Evolutionary conservation across 1,140 invertebrate genomes (phyloP).

Genomic region (Aphidius gifuensis): DNA sequence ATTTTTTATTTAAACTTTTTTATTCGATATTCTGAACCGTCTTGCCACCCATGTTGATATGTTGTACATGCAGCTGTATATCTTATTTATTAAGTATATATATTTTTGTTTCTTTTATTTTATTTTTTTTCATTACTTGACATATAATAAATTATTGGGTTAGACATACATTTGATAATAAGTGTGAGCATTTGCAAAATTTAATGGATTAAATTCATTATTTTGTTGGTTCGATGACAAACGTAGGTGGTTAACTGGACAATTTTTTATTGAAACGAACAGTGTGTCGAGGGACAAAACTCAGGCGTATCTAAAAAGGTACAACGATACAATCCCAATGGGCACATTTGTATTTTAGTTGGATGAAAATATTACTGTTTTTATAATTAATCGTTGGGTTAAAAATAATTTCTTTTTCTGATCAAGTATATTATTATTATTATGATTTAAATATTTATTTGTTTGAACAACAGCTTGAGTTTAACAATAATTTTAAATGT

Average conservation of each 20-base stretch:
- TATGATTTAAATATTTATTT: not conserved
- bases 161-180: too few relatives aligned
- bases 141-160: too few relatives aligned
- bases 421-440: not conserved
- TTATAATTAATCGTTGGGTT: constrained; percentile 34
- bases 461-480: not conserved
- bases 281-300: not conserved
- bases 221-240: constrained; percentile 32
- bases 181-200: too few relatives aligned
- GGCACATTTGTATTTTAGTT: constrained; percentile 40
- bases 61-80: constrained; percentile 10
- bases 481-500: too few relatives aligned
- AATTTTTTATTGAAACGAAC: constrained; percentile 20
- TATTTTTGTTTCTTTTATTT: constrained; percentile 10
- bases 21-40: constrained; percentile 18
- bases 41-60: constrained; percentile 16
- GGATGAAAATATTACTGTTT: constrained; percentile 34
- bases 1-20: constrained; percentile 38
- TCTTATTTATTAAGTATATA: constrained; percentile 1
- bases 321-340: constrained; percentile 23
- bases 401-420: not conserved
- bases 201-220: too few relatives aligned
- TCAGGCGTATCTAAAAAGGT: not conserved
- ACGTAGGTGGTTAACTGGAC: constrained; percentile 22
- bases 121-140: not conserved